Evolutionary conservation across 1,140 invertebrate species (phyloP), one percentile per base, ranked within the genome.

Genomic region (Achatina immaculata): DNA sequence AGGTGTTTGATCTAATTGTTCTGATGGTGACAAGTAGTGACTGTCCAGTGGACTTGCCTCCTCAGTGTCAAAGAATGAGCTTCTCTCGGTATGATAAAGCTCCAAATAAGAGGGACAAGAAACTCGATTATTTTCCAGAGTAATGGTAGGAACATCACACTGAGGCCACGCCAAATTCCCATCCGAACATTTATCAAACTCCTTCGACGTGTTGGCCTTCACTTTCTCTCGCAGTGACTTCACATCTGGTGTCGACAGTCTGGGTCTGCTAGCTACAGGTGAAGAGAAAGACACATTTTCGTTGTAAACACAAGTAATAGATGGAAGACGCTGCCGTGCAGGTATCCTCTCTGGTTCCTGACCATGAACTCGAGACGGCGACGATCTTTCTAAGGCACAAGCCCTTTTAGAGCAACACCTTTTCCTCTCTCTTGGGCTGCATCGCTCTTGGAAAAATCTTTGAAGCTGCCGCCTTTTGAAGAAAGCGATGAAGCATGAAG

Each of bases 31-130:
- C 2, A 11, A 6, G 24, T 14, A 9, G 7, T 24, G 68, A 42
- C 38, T 11, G 42, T 69, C 16, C 9, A 7, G 65, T 31, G 36
- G 65, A 34, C 38, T 24, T 68, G 36, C 31, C 36, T 69, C 0
- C 1, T 16, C 7, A 9, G 36, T 40, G 4, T 40, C 3, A 1
- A 0, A 24, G 68, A 40, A 24, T 24, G n/a, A 28, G 7, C 14
- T 40, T 21, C 24, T n/a, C n/a, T 40, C 68, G 0, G 11, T 6
- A 1, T 40, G 36, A 19, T n/a, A 42, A n/a, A 69, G 68, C 1
- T 73, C 71, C 1, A 48, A 9, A 31, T 73, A 73, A 16, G 71
- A 73, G 3, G 71, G 24, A 34, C 71, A 73, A 73, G 71, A 73
- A 19, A 3, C 11, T 3, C 43, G 40, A 0, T 3, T 73, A 7